Percentiles rank a stretch among this genome's conserved stretches.
Evolutionary conservation across 2,797 vertebrate genomes (phyloP).

Genomic region (Silurus aristotelis): DNA sequence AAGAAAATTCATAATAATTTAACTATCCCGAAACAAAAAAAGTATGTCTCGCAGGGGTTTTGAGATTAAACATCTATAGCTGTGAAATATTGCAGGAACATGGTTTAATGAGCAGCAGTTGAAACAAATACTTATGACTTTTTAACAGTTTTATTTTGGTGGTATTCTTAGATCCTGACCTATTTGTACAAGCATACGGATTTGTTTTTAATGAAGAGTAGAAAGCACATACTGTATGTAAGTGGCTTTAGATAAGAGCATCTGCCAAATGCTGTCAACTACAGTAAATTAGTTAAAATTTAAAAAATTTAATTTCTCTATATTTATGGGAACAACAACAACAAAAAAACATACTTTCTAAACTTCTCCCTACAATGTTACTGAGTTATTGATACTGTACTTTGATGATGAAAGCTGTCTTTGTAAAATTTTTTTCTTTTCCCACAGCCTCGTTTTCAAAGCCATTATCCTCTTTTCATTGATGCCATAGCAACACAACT

Average conservation of each 20-base stretch:
- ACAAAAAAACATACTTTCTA: not conserved
- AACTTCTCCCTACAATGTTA: not conserved
- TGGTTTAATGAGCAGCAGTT: not conserved
- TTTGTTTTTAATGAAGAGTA: not conserved
- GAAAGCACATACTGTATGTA: not conserved
- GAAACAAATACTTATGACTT: not conserved
- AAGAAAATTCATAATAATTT: too few species aligned
- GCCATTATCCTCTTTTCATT: constrained; percentile 7
- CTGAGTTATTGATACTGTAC: not conserved
- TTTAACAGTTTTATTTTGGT: not conserved
- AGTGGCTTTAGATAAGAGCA: not conserved
- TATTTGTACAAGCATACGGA: not conserved
- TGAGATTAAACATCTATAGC: not conserved
- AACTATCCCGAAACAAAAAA: not conserved
- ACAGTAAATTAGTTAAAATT: not conserved
- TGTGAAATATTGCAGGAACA: not conserved
- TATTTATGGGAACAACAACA: too few species aligned
- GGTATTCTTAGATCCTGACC: not conserved
- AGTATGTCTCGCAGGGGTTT: not conserved
- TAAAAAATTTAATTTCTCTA: too few species aligned
- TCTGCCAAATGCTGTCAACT: not conserved
- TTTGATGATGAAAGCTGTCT: constrained; percentile 4
- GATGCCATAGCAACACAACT: constrained; percentile 38
- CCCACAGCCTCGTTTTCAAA: not conserved
- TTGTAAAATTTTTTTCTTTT: not conserved